Percentiles rank a stretch among this genome's conserved stretches.
Evolutionary conservation across 2,797 vertebrate species (phyloP).

Genomic region (Chloroceryle amazona): DNA sequence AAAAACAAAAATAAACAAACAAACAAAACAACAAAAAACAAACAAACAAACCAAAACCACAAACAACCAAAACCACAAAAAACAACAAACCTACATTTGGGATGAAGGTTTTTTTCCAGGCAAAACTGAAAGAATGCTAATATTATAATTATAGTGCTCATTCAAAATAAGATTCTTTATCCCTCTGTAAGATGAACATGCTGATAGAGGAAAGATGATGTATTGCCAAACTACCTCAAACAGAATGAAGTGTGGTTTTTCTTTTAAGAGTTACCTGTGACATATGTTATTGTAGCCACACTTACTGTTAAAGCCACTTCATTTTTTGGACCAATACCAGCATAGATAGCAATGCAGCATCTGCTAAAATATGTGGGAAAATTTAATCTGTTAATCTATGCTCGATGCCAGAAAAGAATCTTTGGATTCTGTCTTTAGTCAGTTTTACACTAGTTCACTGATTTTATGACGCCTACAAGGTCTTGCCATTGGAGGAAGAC

Average conservation of each 20-base stretch:
- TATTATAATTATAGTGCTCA: neutral
- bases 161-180: neutral
- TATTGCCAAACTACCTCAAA: neutral
- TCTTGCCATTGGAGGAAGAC: neutral
- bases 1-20: too few relatives aligned
- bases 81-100: fast-evolving
- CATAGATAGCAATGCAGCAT: neutral
- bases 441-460: neutral
- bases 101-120: neutral
- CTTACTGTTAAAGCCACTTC: neutral
- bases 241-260: neutral
- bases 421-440: neutral
- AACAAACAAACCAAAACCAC: too few relatives aligned
- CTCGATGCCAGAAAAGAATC: neutral
- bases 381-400: neutral
- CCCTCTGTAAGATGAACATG: neutral
- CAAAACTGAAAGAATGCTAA: neutral
- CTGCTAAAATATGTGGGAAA: neutral
- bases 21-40: too few relatives aligned
- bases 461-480: neutral
- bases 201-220: neutral
- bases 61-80: too few relatives aligned
- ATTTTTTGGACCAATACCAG: neutral
- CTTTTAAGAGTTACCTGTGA: neutral
- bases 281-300: neutral